phyloP scores from a whole-genome alignment of 1,140 invertebrate species.

The Drosophila kohkoa region DNA sequence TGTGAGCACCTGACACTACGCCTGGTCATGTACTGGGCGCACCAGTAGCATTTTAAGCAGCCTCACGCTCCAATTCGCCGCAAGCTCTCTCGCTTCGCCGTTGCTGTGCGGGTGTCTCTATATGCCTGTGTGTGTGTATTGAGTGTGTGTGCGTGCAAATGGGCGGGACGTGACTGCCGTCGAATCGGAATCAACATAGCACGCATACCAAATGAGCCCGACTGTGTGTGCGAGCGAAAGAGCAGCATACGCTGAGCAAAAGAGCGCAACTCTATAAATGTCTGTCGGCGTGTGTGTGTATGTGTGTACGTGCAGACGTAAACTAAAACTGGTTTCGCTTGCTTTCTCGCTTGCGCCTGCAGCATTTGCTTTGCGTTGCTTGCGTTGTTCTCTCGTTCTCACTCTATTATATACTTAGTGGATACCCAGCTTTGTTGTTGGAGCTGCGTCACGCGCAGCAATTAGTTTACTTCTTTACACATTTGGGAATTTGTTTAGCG shows the following conservation, averaged over 20 bases:
- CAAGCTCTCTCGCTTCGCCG: conserved; percentile 50
- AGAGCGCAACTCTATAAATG: conserved; percentile 34
- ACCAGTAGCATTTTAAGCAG: conserved; percentile 85
- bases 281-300: conserved; percentile 13
- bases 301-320: conserved; percentile 47
- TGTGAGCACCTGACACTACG: conserved; percentile 78
- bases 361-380: not conserved
- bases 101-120: conserved; percentile 34
- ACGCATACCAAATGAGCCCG: conserved; percentile 82
- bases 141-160: conserved; percentile 82
- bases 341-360: conserved; percentile 6
- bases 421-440: conserved; percentile 55
- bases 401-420: conserved; percentile 64
- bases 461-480: conserved; percentile 84
- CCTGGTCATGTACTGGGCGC: conserved; percentile 79
- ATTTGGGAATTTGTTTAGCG: conserved; percentile 72
- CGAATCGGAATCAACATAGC: conserved; percentile 84
- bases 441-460: conserved; percentile 80
- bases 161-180: conserved; percentile 85
- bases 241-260: conserved; percentile 20
- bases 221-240: conserved; percentile 46
- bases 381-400: conserved; percentile 15
- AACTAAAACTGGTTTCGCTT: conserved; percentile 51
- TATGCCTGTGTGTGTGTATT: conserved; percentile 20
- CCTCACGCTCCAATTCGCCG: conserved; percentile 79